Evolutionary conservation across 2,113 vertebrate species (phyloP).

Genomic region (Microcebus ravelobensis): DNA sequence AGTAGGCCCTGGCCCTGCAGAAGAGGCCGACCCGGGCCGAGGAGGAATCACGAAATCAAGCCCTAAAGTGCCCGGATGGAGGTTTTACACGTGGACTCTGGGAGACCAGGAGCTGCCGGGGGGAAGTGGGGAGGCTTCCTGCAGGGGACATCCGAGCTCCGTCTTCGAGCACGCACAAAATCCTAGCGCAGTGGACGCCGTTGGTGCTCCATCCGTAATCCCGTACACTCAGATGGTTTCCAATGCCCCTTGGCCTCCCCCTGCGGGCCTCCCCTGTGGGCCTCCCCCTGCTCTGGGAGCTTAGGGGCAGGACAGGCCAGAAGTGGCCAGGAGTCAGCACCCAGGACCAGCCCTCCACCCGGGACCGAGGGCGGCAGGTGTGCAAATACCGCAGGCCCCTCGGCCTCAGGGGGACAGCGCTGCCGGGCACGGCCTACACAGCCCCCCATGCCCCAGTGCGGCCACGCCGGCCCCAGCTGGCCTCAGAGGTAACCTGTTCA

Average conservation of each 20-base stretch:
- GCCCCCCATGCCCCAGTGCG: neutral
- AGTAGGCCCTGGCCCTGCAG: neutral
- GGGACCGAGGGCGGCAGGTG: neutral
- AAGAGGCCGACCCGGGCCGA: neutral
- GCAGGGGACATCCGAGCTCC: neutral
- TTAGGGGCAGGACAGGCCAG: neutral
- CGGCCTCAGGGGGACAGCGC: too few species aligned
- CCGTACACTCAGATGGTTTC: neutral
- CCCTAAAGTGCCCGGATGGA: neutral
- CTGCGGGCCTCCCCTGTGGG: neutral
- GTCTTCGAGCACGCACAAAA: neutral
- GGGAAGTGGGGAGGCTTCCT: neutral
- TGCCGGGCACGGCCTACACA: too few species aligned
- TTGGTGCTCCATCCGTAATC: too few species aligned
- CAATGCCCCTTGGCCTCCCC: too few species aligned
- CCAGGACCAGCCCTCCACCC: neutral
- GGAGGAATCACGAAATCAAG: neutral
- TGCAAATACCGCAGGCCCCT: neutral
- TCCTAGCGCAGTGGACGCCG: neutral
- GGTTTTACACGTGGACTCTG: fast-evolving
- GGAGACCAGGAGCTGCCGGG: neutral
- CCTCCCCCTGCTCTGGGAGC: neutral
- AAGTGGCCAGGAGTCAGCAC: neutral
- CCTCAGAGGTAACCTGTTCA: neutral
- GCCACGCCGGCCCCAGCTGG: too few species aligned